Evolutionary conservation across 2,888 invertebrate species (phyloP), one percentile per base, ranked within the genome.

Genomic region (Galeruca laticollis): DNA sequence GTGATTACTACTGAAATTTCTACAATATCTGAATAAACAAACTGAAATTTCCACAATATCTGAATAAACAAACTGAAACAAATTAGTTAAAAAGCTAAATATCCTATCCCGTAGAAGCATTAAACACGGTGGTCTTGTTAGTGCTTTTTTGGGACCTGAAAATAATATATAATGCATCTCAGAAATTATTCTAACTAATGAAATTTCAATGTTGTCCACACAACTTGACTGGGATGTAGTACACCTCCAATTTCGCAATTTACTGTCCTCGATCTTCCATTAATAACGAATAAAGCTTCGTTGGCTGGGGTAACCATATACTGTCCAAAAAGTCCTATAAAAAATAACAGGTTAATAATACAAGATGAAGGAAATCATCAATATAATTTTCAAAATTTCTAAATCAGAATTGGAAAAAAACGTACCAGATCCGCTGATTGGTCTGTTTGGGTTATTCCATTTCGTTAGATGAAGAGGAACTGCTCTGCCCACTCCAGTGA

Each of bases 201-300:
- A 73, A 88, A 86, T 75, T 89, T 87, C 78, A 89, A 86, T 67
- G 88, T 89, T 71, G 91, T 89, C 91, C 91, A 92, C 62, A 91
- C 90, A 64, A 90, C 86, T 72, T 89, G 87, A 73, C 89, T 88
- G 20, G 92, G 91, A 82, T 91, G 90, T 56, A 88, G 87, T 61
- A 93, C 87, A 57, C 90, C 90, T 57, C 90, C 90, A 76, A 92
- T 92, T 84, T 92, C 91, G 85, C 93, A 93, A 84, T 92, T 92
- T 70, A 93, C 90, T 56, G 91, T 91, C 81, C 91, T 87, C 72
- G 90, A 90, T 78, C 90, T 89, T 10, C 92, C 92, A 82, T 93
- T 92, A 71, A 93, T 87, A 52, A 93, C 90, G 83, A 92, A 90
- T 35, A 92, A 86, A 13, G 92, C 90, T 77, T 91, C 90, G 80